These are phyloP conservation scores for Whitmania pigra DNA, from an alignment of 1,140 invertebrate genomes.

Conservation along the genomic window DNA sequence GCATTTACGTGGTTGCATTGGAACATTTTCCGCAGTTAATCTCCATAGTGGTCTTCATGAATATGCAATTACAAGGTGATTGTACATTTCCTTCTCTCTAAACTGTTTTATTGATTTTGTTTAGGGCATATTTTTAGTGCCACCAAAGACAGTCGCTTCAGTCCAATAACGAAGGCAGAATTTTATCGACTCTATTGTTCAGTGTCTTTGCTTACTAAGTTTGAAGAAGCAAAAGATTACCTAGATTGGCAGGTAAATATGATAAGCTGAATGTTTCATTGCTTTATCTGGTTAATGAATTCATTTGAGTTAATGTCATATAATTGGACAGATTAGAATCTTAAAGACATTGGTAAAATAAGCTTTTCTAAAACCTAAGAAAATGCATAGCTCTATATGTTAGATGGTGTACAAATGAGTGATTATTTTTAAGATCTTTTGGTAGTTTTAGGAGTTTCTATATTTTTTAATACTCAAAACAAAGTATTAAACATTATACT, in stretches of 20 bases:
- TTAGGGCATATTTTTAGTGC: conserved; percentile 55
- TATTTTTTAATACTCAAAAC: too few species aligned
- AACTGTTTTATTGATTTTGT: neutral
- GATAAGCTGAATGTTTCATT: too few species aligned
- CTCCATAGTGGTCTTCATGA: conserved; percentile 81
- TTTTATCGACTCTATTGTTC: conserved; percentile 79
- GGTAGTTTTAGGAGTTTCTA: too few species aligned
- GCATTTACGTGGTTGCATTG: conserved; percentile 45
- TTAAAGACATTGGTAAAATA: too few species aligned
- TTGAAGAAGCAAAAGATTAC: conserved; percentile 87
- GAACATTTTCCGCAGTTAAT: conserved; percentile 61
- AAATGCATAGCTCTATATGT: too few species aligned
- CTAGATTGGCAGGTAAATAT: conserved; percentile 73
- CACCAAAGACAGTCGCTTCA: conserved; percentile 90
- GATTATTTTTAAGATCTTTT: too few species aligned
- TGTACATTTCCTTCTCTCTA: neutral
- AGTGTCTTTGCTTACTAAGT: conserved; percentile 84
- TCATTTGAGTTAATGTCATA: too few species aligned
- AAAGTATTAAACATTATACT: too few species aligned
- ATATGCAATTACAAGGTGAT: conserved; percentile 78
- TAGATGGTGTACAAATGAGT: too few species aligned
- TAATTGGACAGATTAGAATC: too few species aligned
- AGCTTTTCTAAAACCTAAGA: too few species aligned
- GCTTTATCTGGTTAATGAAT: too few species aligned
- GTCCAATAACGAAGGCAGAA: conserved; percentile 85